These are phyloP conservation scores for Danio tinwini DNA, from an alignment of 2,797 vertebrate species.

Conservation along the genomic window DNA sequence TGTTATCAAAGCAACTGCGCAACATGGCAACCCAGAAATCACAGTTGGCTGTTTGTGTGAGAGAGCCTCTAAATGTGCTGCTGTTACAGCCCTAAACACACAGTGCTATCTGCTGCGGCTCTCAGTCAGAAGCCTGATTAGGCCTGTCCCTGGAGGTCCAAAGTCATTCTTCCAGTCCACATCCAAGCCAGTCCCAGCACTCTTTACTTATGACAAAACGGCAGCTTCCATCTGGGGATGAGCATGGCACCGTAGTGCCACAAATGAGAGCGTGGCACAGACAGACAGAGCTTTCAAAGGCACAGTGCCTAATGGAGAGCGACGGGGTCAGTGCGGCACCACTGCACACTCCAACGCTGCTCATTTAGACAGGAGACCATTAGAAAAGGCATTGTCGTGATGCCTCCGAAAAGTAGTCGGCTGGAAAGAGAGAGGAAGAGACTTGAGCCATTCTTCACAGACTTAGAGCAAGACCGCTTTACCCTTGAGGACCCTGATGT, in stretches of 20 bases:
- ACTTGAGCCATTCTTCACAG: conserved; percentile 18
- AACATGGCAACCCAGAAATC: conserved; percentile 7
- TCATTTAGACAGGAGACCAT: conserved; percentile 51
- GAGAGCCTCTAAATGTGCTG: background rate
- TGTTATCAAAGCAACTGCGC: conserved; percentile 18
- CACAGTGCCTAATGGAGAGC: conserved; percentile 31
- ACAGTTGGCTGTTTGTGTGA: conserved; percentile 14
- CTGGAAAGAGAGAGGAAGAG: conserved; percentile 26
- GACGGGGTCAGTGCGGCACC: conserved; percentile 37
- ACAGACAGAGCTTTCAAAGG: conserved; percentile 41
- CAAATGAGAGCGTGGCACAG: conserved; percentile 43
- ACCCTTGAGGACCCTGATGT: conserved; percentile 46
- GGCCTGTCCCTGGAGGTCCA: background rate
- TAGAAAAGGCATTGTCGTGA: conserved; percentile 23
- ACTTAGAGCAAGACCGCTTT: conserved; percentile 8
- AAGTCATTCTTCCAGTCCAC: conserved; percentile 29
- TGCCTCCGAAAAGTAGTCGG: conserved; percentile 11
- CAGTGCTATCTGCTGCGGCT: conserved; percentile 8
- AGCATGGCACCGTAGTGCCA: conserved; percentile 5
- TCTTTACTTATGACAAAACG: conserved; percentile 38
- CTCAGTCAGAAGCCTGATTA: conserved; percentile 36
- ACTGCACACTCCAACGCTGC: conserved; percentile 10
- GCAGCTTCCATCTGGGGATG: conserved; percentile 31
- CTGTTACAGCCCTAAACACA: conserved; percentile 21
- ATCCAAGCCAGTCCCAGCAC: conserved; percentile 29